Percentiles rank a stretch among this genome's conserved stretches.
phyloP scores from a whole-genome alignment of 2,797 vertebrate species.

The Takifugu ocellatus region DNA sequence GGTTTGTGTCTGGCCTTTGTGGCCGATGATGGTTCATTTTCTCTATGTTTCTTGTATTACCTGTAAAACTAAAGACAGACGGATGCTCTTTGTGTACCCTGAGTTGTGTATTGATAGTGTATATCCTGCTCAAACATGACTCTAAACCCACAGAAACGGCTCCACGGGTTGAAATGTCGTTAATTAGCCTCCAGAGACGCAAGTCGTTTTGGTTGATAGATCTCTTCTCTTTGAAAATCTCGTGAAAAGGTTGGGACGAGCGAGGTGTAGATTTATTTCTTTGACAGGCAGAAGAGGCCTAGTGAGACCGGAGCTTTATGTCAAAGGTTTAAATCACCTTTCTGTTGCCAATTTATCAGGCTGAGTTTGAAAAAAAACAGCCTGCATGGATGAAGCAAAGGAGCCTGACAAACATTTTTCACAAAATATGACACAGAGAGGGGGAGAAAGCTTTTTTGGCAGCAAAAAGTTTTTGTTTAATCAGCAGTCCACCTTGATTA shows the following conservation, averaged over 20 bases:
- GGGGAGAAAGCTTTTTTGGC: constrained; percentile 2
- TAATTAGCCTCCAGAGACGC: constrained; percentile 37
- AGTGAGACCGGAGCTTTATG: constrained; percentile 41
- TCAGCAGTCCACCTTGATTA: constrained; percentile 56
- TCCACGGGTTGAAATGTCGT: constrained; percentile 11
- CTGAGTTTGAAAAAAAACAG: constrained; percentile 26
- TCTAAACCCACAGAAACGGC: constrained; percentile 27
- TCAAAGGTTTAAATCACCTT: constrained; percentile 43
- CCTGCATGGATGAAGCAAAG: constrained; percentile 38
- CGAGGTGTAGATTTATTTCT: constrained; percentile 36
- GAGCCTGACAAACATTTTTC: constrained; percentile 13
- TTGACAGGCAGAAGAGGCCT: constrained; percentile 56
- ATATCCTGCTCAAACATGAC: background rate
- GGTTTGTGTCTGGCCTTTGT: background rate
- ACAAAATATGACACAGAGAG: constrained; percentile 5
- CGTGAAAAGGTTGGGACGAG: constrained; percentile 11
- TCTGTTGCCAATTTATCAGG: constrained; percentile 51
- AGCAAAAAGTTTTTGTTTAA: constrained; percentile 54
- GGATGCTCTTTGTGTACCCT: background rate
- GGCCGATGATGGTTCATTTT: background rate
- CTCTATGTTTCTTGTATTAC: background rate
- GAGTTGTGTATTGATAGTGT: background rate
- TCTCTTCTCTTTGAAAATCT: constrained; percentile 42
- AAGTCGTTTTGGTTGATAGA: constrained; percentile 46
- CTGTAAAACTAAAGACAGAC: background rate